These are phyloP conservation scores for Mactra quadrangularis DNA, from an alignment of 1,140 invertebrate genomes.

Conservation along the genomic window DNA sequence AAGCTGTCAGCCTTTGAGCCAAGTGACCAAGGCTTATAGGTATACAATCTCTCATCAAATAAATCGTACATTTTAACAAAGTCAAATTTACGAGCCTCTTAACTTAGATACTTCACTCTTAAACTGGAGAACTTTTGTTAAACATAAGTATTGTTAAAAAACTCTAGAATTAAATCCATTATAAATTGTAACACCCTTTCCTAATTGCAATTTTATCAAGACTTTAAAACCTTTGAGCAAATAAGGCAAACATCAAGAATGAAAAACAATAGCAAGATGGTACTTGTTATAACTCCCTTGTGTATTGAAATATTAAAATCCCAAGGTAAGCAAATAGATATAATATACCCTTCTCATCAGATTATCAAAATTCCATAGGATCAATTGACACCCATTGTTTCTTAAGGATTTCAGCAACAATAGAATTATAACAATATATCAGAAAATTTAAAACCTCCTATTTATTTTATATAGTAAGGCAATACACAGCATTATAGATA, in stretches of 20 bases:
- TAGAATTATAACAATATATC: no score
- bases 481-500: no score
- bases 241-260: neutral
- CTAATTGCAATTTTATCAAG: constrained; percentile 4
- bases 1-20: no score
- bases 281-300: no score
- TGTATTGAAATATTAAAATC: no score
- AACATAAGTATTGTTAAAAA: neutral
- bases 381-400: no score
- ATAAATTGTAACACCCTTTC: constrained; percentile 3
- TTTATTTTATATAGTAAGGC: no score
- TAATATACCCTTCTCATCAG: no score
- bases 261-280: neutral
- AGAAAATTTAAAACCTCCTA: no score
- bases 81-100: constrained; percentile 10
- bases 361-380: no score
- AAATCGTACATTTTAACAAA: constrained; percentile 23
- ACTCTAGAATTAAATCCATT: constrained; percentile 10
- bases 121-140: constrained; percentile 15
- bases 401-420: no score
- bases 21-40: neutral
- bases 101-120: constrained; percentile 43
- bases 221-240: constrained; percentile 6
- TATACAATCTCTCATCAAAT: neutral
- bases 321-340: no score